phyloP scores from a whole-genome alignment of 2,888 invertebrate species.

The Cantharis rufa region DNA sequence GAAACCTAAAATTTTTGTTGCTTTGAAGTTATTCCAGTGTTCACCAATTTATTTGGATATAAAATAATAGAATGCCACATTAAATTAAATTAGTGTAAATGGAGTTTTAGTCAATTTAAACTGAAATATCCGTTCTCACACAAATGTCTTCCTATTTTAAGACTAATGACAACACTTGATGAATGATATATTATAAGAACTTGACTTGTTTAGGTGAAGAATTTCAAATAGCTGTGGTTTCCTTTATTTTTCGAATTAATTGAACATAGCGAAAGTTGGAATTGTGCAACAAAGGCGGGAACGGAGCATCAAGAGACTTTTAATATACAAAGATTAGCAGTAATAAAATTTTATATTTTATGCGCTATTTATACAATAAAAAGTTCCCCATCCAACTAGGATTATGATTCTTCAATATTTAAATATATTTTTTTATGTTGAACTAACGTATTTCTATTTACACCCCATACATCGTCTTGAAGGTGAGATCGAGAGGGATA shows the following conservation, averaged over 20 bases:
- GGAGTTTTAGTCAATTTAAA: neutral
- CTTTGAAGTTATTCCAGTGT: neutral
- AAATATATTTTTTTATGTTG: constrained; percentile 25
- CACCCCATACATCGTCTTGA: constrained; percentile 19
- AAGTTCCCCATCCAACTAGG: constrained; percentile 19
- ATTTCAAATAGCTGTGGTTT: neutral
- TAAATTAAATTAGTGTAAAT: neutral
- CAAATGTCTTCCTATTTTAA: constrained; percentile 37
- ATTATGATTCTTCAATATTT: constrained; percentile 32
- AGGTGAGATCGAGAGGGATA: constrained; percentile 9
- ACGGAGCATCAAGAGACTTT: neutral
- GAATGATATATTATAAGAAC: neutral
- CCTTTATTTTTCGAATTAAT: neutral
- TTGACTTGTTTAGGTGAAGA: neutral
- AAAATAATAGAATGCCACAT: neutral
- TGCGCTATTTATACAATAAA: constrained; percentile 27
- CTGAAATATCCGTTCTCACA: constrained; percentile 38
- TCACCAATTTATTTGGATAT: neutral
- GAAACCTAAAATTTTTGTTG: neutral
- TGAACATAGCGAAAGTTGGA: neutral
- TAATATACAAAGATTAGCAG: constrained; percentile 18
- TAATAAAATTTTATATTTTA: constrained; percentile 32
- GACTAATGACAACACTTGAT: constrained; percentile 28
- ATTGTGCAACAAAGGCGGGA: neutral
- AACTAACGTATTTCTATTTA: constrained; percentile 24